Percentiles rank a stretch among this genome's conserved stretches.
phyloP scores from a whole-genome alignment of 2,113 vertebrate species.

The Typhlomys cinereus region DNA sequence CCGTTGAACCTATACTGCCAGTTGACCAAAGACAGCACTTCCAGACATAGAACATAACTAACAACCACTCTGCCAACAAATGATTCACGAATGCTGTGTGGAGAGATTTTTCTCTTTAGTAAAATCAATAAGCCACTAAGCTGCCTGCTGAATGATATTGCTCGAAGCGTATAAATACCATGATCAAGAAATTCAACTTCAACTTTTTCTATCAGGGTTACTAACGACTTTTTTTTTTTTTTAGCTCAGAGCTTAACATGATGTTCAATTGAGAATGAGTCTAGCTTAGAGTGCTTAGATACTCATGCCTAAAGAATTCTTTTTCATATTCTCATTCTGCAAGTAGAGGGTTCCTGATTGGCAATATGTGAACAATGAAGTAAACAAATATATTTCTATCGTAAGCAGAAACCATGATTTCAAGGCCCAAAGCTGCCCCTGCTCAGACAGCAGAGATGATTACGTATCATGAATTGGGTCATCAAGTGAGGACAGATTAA shows the following conservation, averaged over 20 bases:
- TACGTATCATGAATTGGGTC: neutral
- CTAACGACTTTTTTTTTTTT: neutral
- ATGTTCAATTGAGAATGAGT: neutral
- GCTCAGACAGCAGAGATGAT: neutral
- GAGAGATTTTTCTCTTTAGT: constrained; percentile 53
- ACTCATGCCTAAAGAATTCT: neutral
- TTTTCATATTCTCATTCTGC: neutral
- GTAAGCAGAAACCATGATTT: neutral
- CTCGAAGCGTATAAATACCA: constrained; percentile 21
- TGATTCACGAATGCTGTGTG: neutral
- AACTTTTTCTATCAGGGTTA: neutral
- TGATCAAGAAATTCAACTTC: constrained; percentile 22
- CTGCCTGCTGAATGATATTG: constrained; percentile 3
- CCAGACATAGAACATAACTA: neutral
- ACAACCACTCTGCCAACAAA: neutral
- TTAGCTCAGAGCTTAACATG: neutral
- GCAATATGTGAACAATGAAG: neutral
- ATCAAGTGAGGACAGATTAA: neutral
- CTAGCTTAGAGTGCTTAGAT: neutral
- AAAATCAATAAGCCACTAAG: constrained; percentile 59
- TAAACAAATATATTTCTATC: neutral
- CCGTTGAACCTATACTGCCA: neutral
- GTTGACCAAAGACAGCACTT: neutral
- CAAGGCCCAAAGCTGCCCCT: neutral
- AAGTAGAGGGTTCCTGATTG: neutral